A percentile compares a stretch with the other conserved stretches of the same genome.
Conservation (phyloP, 2,888 invertebrate species). For the Agrilus cyanescens region DNA sequence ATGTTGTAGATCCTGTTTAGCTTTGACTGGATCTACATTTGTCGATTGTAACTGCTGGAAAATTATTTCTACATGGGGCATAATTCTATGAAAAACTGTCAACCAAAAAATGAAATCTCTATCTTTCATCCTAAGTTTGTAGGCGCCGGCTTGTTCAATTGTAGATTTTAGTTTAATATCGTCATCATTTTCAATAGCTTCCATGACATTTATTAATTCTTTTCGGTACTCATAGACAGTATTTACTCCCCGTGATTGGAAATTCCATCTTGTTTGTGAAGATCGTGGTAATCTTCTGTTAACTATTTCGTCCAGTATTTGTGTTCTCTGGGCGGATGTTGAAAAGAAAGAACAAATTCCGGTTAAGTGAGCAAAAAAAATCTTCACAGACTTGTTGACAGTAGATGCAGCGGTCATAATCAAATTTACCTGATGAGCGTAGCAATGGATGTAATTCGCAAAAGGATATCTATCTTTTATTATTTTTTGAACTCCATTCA, state of each 20-base stretch:
- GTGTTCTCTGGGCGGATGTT: slow-evolving; percentile 16
- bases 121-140: slow-evolving; percentile 10
- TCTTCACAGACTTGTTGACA: slow-evolving; percentile 7
- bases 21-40: slow-evolving; percentile 7
- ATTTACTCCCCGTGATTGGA: slow-evolving; percentile 10
- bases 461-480: slow-evolving; percentile 9
- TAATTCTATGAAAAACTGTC: slow-evolving; percentile 17
- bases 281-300: slow-evolving; percentile 9
- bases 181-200: slow-evolving; percentile 14
- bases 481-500: background rate
- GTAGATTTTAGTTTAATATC: slow-evolving; percentile 10
- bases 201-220: slow-evolving; percentile 17
- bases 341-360: slow-evolving; percentile 14
- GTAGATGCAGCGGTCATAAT: slow-evolving; percentile 10
- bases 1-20: background rate
- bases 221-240: slow-evolving; percentile 16
- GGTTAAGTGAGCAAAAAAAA: slow-evolving; percentile 16
- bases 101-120: slow-evolving; percentile 20
- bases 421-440: slow-evolving; percentile 16
- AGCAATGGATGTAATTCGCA: slow-evolving; percentile 14
- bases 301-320: slow-evolving; percentile 15
- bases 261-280: slow-evolving; percentile 14
- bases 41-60: slow-evolving; percentile 15
- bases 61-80: slow-evolving; percentile 19
- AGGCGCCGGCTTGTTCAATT: slow-evolving; percentile 11